Conservation (phyloP, 2,797 vertebrate species). For the Ceyx erithaca region DNA sequence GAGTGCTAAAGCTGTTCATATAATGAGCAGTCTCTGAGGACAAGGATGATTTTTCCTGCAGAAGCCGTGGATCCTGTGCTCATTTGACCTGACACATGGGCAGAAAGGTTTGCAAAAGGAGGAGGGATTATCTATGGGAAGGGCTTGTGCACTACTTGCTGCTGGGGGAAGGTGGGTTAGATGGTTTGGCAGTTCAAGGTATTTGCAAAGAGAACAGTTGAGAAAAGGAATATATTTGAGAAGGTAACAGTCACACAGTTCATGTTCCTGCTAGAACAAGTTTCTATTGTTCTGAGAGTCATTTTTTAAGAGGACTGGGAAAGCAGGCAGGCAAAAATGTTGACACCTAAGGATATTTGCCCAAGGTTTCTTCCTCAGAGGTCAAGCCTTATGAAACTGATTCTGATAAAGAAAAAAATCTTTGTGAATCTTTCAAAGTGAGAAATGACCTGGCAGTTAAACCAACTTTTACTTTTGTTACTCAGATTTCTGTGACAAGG, state of each 20-base stretch:
- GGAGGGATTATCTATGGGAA: background rate
- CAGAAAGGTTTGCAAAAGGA: background rate
- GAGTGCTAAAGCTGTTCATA: background rate
- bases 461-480: background rate
- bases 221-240: background rate
- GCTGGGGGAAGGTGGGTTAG: background rate
- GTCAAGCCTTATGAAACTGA: background rate
- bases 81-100: background rate
- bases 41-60: background rate
- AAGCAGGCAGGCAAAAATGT: background rate
- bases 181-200: background rate
- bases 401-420: background rate
- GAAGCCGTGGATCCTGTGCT: background rate
- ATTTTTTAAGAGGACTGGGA: background rate
- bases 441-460: background rate
- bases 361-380: background rate
- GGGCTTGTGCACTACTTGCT: background rate
- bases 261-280: slow-evolving; percentile 37
- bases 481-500: background rate
- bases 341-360: slow-evolving; percentile 38
- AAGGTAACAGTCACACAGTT: slow-evolving; percentile 1
- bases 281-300: slow-evolving; percentile 31
- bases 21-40: background rate
- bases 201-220: background rate
- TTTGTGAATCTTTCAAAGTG: background rate